phyloP scores from a whole-genome alignment of 2,888 invertebrate species.

The Thalpophila matura region DNA sequence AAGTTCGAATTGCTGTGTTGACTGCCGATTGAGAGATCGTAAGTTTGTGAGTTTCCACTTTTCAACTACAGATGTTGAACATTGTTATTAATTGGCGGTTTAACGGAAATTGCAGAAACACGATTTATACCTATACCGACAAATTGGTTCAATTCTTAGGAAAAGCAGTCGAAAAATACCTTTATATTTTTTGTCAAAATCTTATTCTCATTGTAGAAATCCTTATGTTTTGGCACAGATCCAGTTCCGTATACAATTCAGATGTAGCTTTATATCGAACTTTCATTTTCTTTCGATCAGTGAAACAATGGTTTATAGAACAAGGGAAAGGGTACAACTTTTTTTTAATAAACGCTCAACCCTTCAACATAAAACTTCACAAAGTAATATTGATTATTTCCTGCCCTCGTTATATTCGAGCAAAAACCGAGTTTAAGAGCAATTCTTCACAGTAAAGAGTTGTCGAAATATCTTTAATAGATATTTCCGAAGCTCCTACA shows the following conservation, averaged over 20 bases:
- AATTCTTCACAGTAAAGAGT: slow-evolving; percentile 19
- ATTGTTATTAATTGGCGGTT: background rate
- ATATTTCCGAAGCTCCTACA: slow-evolving; percentile 27
- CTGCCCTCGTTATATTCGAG: background rate
- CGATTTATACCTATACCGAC: background rate
- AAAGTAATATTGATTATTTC: background rate
- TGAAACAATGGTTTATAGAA: slow-evolving; percentile 19
- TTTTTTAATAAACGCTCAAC: too few species aligned
- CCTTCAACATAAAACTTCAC: too few species aligned
- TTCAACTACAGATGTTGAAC: background rate
- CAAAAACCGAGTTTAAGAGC: background rate
- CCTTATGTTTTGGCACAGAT: slow-evolving; percentile 4
- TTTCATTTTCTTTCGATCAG: slow-evolving; percentile 41
- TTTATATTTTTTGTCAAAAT: background rate
- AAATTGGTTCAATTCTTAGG: slow-evolving; percentile 14
- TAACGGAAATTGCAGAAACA: background rate
- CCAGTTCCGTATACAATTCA: slow-evolving; percentile 24
- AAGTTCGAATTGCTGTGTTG: slow-evolving; percentile 33
- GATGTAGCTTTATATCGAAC: slow-evolving; percentile 25
- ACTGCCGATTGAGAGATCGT: slow-evolving; percentile 34
- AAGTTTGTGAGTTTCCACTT: slow-evolving; percentile 13
- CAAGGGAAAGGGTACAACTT: background rate
- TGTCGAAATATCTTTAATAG: slow-evolving; percentile 34
- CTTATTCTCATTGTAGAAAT: slow-evolving; percentile 21
- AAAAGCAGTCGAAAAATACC: background rate